Evolutionary conservation across 2,797 vertebrate genomes (phyloP).

Genomic region (Kryptopterus vitreolus): DNA sequence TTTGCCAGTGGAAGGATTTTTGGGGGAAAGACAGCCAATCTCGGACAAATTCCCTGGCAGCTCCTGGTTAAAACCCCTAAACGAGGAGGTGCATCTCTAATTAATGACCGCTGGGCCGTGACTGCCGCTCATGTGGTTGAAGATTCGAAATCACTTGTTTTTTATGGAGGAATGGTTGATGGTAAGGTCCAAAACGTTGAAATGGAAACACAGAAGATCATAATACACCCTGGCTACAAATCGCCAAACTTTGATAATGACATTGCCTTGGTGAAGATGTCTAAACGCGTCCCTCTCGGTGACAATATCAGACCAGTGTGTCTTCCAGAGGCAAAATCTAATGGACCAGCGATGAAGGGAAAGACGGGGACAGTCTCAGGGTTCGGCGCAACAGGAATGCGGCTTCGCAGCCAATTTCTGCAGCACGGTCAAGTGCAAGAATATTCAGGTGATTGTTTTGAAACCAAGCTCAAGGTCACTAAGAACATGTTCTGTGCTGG

Average conservation of each 20-base stretch:
- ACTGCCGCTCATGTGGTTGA: slow-evolving; percentile 89
- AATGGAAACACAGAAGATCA: slow-evolving; percentile 67
- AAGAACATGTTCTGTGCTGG: slow-evolving; percentile 94
- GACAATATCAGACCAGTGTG: slow-evolving; percentile 80
- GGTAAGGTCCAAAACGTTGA: not conserved
- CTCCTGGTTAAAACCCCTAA: slow-evolving; percentile 61
- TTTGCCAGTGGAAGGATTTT: slow-evolving; percentile 68
- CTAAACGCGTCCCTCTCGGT: slow-evolving; percentile 72
- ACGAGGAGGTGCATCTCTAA: slow-evolving; percentile 79
- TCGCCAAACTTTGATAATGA: slow-evolving; percentile 76
- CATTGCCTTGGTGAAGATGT: slow-evolving; percentile 83
- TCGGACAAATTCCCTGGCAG: slow-evolving; percentile 86
- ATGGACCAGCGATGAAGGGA: slow-evolving; percentile 30
- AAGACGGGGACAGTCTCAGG: slow-evolving; percentile 81
- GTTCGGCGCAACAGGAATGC: slow-evolving; percentile 49
- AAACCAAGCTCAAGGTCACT: slow-evolving; percentile 61
- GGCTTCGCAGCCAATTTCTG: rapidly evolving
- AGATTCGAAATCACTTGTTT: rapidly evolving
- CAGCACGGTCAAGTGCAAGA: slow-evolving; percentile 64
- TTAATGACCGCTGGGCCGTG: slow-evolving; percentile 87
- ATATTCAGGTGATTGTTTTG: slow-evolving; percentile 43
- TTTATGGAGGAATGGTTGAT: slow-evolving; percentile 60
- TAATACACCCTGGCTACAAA: slow-evolving; percentile 77
- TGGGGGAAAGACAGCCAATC: slow-evolving; percentile 68
- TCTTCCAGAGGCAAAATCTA: slow-evolving; percentile 69